phyloP scores from a whole-genome alignment of 2,797 vertebrate species.

The Acrossocheilus wenchowensis region DNA sequence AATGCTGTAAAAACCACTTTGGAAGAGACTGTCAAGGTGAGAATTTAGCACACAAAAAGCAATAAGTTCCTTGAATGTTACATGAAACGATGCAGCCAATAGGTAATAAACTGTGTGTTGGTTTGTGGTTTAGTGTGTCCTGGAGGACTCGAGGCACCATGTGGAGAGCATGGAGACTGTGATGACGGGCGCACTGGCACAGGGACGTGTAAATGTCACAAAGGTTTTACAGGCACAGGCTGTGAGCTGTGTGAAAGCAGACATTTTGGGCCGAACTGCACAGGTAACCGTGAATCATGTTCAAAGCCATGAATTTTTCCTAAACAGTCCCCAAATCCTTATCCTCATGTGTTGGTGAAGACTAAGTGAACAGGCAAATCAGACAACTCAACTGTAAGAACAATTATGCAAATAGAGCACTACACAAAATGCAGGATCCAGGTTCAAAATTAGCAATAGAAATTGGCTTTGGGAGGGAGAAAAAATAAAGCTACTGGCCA shows the following conservation, averaged over 20 bases:
- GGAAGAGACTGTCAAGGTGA: constrained; percentile 87
- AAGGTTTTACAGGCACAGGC: constrained; percentile 82
- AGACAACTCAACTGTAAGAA: neutral
- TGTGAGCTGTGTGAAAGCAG: constrained; percentile 82
- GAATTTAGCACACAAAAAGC: constrained; percentile 31
- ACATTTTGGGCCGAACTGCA: constrained; percentile 86
- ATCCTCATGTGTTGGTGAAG: neutral
- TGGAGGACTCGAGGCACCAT: constrained; percentile 85
- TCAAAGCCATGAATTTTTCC: neutral
- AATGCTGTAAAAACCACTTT: constrained; percentile 92
- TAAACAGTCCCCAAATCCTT: neutral
- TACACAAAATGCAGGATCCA: neutral
- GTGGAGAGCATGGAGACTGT: constrained; percentile 81
- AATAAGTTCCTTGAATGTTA: neutral
- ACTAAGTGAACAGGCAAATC: neutral
- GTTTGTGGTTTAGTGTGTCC: constrained; percentile 83
- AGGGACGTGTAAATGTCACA: constrained; percentile 79
- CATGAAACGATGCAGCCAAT: neutral
- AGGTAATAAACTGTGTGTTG: constrained; percentile 14
- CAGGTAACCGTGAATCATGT: constrained; percentile 72
- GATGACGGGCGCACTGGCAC: constrained; percentile 75
- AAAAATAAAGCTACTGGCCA: neutral
- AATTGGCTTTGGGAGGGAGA: neutral
- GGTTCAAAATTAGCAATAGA: neutral
- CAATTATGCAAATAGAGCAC: constrained; percentile 3